Conservation (phyloP, 1,140 invertebrate genomes). For the Diachasma alloeum region DNA sequence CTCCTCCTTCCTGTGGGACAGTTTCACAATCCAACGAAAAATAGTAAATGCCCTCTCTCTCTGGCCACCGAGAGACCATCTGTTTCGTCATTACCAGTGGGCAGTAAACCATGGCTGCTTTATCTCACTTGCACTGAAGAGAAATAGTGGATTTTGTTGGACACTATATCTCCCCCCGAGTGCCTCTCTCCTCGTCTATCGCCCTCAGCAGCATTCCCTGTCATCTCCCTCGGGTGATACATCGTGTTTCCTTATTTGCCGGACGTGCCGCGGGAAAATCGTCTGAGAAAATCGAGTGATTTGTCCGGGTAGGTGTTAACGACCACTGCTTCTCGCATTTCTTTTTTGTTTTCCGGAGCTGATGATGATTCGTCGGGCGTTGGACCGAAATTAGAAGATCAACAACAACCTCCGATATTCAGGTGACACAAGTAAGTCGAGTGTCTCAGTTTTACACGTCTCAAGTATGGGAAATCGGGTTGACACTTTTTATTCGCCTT, state of each 20-base stretch:
- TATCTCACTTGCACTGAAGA: neutral
- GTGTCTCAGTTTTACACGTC: too few species aligned
- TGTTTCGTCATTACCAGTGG: constrained; percentile 65
- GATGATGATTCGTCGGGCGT: neutral
- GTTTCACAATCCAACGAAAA: neutral
- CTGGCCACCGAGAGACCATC: constrained; percentile 49
- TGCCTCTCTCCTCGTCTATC: constrained; percentile 7
- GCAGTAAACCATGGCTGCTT: constrained; percentile 58
- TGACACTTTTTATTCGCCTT: too few species aligned
- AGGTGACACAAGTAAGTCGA: too few species aligned
- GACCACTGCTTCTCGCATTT: constrained; percentile 29
- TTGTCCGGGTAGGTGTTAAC: constrained; percentile 64
- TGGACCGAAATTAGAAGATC: neutral
- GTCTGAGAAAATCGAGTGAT: constrained; percentile 65
- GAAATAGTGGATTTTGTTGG: neutral
- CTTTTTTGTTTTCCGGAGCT: neutral
- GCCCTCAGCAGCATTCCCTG: constrained; percentile 28
- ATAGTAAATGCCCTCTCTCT: neutral
- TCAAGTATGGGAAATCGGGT: too few species aligned
- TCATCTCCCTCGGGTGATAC: constrained; percentile 64
- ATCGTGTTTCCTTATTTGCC: constrained; percentile 65
- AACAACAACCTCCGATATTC: neutral
- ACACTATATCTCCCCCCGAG: constrained; percentile 20
- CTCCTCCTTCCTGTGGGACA: neutral
- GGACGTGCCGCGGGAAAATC: constrained; percentile 64